These are phyloP conservation scores for Dissostichus mawsoni DNA, from an alignment of 2,113 vertebrate genomes.

Conservation along the genomic window DNA sequence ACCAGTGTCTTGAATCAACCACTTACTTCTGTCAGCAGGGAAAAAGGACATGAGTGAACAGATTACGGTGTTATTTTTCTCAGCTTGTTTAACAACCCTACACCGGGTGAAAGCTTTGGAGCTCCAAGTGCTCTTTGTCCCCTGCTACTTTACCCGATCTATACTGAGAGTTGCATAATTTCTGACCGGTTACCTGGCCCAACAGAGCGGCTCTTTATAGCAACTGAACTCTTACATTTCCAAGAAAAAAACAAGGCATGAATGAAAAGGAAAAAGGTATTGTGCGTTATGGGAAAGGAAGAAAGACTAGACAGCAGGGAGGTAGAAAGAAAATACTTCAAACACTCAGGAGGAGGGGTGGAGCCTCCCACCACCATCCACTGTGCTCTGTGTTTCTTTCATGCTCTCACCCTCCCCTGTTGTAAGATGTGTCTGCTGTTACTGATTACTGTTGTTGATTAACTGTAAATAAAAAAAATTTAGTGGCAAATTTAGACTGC, in stretches of 20 bases:
- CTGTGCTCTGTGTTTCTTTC: not conserved
- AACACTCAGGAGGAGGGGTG: conserved; percentile 13
- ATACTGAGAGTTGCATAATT: conserved; percentile 34
- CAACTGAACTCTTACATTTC: conserved; percentile 17
- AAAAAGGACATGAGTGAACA: not conserved
- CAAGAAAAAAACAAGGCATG: conserved; percentile 17
- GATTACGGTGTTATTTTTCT: not conserved
- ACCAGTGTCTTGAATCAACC: not conserved
- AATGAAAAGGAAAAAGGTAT: conserved; percentile 25
- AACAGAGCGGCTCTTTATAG: conserved; percentile 9
- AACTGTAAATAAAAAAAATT: conserved; percentile 22
- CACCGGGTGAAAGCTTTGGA: not conserved
- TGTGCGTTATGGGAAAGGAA: conserved; percentile 28
- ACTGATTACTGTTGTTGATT: conserved; percentile 49
- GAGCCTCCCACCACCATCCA: conserved; percentile 16
- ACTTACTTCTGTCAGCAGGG: not conserved
- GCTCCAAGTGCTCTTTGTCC: not conserved
- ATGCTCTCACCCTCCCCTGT: not conserved
- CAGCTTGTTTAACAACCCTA: not conserved
- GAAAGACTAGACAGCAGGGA: conserved; percentile 15
- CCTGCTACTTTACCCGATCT: not conserved
- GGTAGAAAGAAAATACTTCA: conserved; percentile 45
- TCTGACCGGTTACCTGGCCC: conserved; percentile 24
- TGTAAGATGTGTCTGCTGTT: not conserved
- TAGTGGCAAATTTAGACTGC: not conserved